Evolutionary conservation across 2,797 vertebrate species (phyloP).

Genomic region (Hyperoplus lanceolatus): DNA sequence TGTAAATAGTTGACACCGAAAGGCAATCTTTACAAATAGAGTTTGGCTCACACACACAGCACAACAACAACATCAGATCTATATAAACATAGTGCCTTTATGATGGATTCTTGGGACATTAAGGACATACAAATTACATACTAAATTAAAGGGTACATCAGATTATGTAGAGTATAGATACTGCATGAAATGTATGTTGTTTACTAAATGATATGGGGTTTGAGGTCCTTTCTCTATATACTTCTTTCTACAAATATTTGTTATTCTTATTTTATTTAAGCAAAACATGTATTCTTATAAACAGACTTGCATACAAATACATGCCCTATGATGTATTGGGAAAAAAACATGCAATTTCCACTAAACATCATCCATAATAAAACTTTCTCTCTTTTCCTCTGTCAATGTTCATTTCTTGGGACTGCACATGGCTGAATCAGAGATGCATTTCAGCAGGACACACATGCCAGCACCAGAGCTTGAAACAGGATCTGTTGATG

Average conservation of each 20-base stretch:
- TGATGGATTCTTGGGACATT: not conserved
- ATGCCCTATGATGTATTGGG: not conserved
- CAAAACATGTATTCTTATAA: not conserved
- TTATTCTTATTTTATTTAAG: not conserved
- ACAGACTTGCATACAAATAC: constrained; percentile 11
- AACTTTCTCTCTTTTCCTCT: not conserved
- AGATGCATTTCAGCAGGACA: not conserved
- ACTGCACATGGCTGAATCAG: constrained; percentile 3
- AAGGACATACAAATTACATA: not conserved
- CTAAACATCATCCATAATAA: not conserved
- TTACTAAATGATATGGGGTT: not conserved
- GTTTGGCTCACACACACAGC: constrained; percentile 26
- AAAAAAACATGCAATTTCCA: not conserved
- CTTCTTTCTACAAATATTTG: not conserved
- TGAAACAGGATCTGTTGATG: not conserved
- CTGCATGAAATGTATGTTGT: not conserved
- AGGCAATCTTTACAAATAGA: not conserved
- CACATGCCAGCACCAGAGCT: not conserved
- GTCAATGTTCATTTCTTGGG: constrained; percentile 13
- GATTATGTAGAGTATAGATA: not conserved
- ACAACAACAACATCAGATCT: not conserved
- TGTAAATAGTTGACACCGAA: constrained; percentile 46
- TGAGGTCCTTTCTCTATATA: not conserved
- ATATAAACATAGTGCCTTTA: not conserved
- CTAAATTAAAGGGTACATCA: not conserved